Base-by-base conservation (phyloP, 2,888 invertebrate genomes). In the Koerneria pararmatus region DNA sequence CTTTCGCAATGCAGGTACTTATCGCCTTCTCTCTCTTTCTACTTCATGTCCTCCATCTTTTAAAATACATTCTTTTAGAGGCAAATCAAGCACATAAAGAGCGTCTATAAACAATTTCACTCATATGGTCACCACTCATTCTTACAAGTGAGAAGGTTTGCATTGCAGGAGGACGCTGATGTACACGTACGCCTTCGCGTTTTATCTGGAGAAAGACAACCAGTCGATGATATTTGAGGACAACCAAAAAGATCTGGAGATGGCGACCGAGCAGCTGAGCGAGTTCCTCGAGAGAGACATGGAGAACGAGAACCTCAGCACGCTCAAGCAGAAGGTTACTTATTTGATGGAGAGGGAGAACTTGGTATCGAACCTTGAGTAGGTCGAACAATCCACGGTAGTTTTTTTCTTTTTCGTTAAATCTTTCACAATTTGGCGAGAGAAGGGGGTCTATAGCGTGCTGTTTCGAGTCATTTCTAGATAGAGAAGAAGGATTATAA, bases 101-200 rank as follows among this genome's bases (percentile, higher is more conserved):
- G 4, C 27, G 6, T 53, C 31, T 53, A 15, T 19, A 53, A 53
- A 22, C 27, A 48, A 48, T 22, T 22, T 22, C 4, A 22, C 24
- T 48, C n/a, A 24, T 24, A n/a, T 4, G 24, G 49, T n/a, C 49
- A 4, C 3, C 11, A 24, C 11, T n/a, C 3, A 41, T 15, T 41
- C 94, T 86, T 91, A 91, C 85, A 4, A 22, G 1, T 5, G 32
- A 3, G 1, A 6, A 1, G n/a, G 8, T 24, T 2, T 1, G 5
- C 1, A 22, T 59, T 97, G 95, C 87, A 89, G 97, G 75, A 94
- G 95, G 86, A 95, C 95, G 24, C 88, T 97, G 66, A 97, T 97
- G 95, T 97, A 93, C 88, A 97, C 97, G 60, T 98, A 98, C 85
- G 95, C 95, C 78, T 98, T 98, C 88, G 97, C 97, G 81, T 98